phyloP scores from a whole-genome alignment of 2,113 vertebrate species.

The Mobula birostris region DNA sequence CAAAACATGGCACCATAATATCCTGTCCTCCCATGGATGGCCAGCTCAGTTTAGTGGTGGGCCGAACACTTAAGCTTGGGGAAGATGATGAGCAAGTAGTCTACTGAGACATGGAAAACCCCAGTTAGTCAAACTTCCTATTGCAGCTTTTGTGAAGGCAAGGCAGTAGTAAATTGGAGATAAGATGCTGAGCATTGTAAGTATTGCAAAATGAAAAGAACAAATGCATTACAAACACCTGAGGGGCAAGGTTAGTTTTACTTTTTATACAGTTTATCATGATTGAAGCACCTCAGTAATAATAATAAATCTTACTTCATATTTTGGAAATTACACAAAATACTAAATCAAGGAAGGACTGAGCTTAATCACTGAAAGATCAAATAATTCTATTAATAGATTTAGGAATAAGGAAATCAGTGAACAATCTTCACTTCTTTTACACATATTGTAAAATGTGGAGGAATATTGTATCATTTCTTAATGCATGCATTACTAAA shows the following conservation, averaged over 20 bases:
- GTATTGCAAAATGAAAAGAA: neutral
- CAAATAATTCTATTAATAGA: neutral
- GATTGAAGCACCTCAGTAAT: neutral
- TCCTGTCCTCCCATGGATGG: too few relatives aligned
- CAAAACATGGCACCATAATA: too few relatives aligned
- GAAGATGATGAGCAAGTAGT: neutral
- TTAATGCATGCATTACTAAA: too few relatives aligned
- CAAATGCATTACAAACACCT: neutral
- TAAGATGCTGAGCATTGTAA: neutral
- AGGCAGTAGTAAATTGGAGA: too few relatives aligned
- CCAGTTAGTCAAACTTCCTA: too few relatives aligned
- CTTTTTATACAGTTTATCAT: neutral
- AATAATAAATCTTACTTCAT: neutral
- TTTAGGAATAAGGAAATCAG: neutral
- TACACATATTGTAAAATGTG: neutral
- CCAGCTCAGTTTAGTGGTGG: too few relatives aligned
- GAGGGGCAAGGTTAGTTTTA: neutral
- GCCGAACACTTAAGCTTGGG: neutral
- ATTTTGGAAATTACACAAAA: neutral
- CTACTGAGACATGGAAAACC: neutral
- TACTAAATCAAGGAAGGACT: neutral
- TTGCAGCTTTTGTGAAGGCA: too few relatives aligned
- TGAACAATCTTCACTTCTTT: neutral
- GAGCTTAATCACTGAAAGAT: neutral
- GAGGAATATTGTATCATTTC: too few relatives aligned